These are phyloP conservation scores for Cabera pusaria DNA, from an alignment of 2,888 invertebrate genomes.

Conservation along the genomic window DNA sequence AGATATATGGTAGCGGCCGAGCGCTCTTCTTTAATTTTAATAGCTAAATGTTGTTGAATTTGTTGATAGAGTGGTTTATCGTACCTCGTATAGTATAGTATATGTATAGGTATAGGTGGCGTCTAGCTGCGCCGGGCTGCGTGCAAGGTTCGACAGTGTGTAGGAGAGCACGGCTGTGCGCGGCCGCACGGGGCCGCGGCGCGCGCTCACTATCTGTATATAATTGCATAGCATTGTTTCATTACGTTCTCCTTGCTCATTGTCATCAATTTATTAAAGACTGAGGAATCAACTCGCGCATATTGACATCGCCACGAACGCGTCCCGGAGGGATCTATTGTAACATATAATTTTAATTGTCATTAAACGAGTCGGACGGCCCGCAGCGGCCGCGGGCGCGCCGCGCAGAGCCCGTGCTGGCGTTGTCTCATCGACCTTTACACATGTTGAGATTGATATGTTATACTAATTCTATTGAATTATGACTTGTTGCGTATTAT, in stretches of 20 bases:
- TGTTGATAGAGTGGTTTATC: slow-evolving; percentile 80
- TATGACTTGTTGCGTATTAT: slow-evolving; percentile 81
- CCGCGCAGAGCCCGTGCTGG: slow-evolving; percentile 41
- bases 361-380: slow-evolving; percentile 51
- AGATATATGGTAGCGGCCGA: slow-evolving; percentile 37
- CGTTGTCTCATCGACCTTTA: slow-evolving; percentile 77
- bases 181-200: slow-evolving; percentile 48
- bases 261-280: slow-evolving; percentile 83
- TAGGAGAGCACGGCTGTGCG: slow-evolving; percentile 78
- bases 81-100: slow-evolving; percentile 62
- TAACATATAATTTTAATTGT: slow-evolving; percentile 53
- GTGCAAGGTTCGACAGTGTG: slow-evolving; percentile 65
- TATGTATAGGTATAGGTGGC: slow-evolving; percentile 63
- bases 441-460: slow-evolving; percentile 83
- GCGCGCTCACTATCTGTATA: slow-evolving; percentile 68
- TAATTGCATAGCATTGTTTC: slow-evolving; percentile 79
- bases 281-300: slow-evolving; percentile 82
- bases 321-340: slow-evolving; percentile 67
- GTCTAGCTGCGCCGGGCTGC: slow-evolving; percentile 49
- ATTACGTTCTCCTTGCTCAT: slow-evolving; percentile 80
- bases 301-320: slow-evolving; percentile 79
- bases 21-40: slow-evolving; percentile 73
- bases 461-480: slow-evolving; percentile 83
- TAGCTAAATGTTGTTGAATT: slow-evolving; percentile 82
- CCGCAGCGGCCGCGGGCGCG: slow-evolving; percentile 28